phyloP scores from a whole-genome alignment of 2,797 vertebrate genomes.

The Microchirus variegatus region DNA sequence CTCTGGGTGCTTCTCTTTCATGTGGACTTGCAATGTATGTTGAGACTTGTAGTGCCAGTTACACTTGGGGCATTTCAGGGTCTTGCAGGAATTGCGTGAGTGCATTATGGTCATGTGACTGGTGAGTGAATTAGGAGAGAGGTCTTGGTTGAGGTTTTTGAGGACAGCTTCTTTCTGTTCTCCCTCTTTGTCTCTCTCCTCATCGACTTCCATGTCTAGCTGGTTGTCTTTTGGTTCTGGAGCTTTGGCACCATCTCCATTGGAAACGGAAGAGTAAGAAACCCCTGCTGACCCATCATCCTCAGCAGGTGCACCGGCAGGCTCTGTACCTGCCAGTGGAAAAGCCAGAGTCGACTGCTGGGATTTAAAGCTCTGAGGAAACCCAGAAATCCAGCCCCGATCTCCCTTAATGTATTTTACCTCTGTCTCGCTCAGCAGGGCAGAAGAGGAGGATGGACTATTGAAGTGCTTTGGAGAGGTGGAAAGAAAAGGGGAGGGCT shows the following conservation, averaged over 20 bases:
- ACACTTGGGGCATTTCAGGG: conserved; percentile 99
- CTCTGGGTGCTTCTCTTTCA: conserved; percentile 99
- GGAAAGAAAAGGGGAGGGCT: conserved; percentile 80
- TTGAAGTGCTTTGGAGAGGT: conserved; percentile 89
- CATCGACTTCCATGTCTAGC: conserved; percentile 68
- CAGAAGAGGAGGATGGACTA: conserved; percentile 89
- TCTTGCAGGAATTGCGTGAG: conserved; percentile 99
- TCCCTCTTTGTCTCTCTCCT: conserved; percentile 73
- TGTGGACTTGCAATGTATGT: conserved; percentile 98
- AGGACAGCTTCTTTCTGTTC: conserved; percentile 74
- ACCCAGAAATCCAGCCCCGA: conserved; percentile 84
- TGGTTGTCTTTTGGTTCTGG: conserved; percentile 92
- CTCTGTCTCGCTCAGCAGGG: conserved; percentile 91
- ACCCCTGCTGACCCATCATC: conserved; percentile 82
- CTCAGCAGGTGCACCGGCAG: conserved; percentile 84
- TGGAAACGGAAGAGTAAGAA: conserved; percentile 84
- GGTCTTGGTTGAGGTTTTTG: conserved; percentile 87
- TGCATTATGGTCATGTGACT: conserved; percentile 97
- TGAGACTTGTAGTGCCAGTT: conserved; percentile 99
- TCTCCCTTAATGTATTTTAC: conserved; percentile 91
- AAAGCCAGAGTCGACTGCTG: conserved; percentile 83
- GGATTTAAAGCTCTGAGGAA: conserved; percentile 98
- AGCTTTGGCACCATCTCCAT: conserved; percentile 95
- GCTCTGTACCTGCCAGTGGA: conserved; percentile 68
- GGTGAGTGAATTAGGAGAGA: conserved; percentile 83